A percentile compares a stretch with the other conserved stretches of the same genome.
These are phyloP conservation scores for Betta splendens DNA, from an alignment of 2,797 vertebrate genomes.

Conservation along the genomic window DNA sequence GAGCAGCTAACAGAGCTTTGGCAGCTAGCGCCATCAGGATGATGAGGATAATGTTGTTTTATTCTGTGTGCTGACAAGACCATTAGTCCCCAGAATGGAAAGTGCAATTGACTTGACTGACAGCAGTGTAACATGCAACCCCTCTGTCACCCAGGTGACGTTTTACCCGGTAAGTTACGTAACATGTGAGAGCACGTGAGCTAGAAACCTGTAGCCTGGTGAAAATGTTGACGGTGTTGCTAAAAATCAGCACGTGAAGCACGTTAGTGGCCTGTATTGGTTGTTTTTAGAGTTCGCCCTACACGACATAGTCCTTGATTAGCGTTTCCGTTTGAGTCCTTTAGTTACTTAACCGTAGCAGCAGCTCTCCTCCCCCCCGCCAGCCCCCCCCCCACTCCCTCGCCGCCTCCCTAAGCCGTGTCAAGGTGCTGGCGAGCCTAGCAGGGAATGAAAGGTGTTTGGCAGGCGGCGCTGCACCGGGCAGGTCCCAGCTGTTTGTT, in stretches of 20 bases:
- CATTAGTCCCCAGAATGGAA: constrained; percentile 36
- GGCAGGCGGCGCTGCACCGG: constrained; percentile 22
- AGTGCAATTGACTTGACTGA: constrained; percentile 27
- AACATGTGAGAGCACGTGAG: not conserved
- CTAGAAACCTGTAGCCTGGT: not conserved
- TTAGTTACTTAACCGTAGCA: constrained; percentile 2
- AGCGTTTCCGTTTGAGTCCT: constrained; percentile 15
- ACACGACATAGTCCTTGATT: too few relatives aligned
- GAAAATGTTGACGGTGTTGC: too few relatives aligned
- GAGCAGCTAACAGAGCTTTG: too few relatives aligned
- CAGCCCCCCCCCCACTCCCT: constrained; percentile 3
- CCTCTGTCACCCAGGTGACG: constrained; percentile 26
- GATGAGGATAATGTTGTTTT: not conserved
- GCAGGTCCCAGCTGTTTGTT: constrained; percentile 39
- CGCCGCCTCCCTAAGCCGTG: constrained; percentile 2
- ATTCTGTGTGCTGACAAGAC: constrained; percentile 35
- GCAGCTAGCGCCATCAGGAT: too few relatives aligned
- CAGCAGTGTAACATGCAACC: constrained; percentile 22
- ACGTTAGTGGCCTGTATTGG: too few relatives aligned
- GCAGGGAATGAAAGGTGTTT: constrained; percentile 12
- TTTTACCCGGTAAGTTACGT: constrained; percentile 41
- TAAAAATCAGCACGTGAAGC: too few relatives aligned
- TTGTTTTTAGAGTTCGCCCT: too few relatives aligned
- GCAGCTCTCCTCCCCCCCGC: constrained; percentile 16
- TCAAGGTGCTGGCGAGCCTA: not conserved